Percentiles rank a stretch among this genome's conserved stretches.
These are phyloP conservation scores for Isichthys henryi DNA, from an alignment of 2,113 vertebrate genomes.

Conservation along the genomic window DNA sequence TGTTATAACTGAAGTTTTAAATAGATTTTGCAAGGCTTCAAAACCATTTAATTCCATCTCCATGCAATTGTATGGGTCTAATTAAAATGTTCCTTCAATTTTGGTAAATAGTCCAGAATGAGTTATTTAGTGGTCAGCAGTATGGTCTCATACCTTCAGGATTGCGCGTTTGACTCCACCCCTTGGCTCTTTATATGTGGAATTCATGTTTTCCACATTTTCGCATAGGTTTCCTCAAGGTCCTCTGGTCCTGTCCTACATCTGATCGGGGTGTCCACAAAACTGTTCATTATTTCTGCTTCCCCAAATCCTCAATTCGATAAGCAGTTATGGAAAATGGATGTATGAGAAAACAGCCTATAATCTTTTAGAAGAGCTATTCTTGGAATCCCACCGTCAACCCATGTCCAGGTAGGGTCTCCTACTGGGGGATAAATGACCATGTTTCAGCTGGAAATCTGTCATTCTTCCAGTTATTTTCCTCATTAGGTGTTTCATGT, in stretches of 20 bases:
- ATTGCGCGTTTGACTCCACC: background rate
- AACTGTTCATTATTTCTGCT: background rate
- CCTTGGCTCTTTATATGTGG: background rate
- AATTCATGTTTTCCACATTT: background rate
- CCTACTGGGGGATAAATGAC: background rate
- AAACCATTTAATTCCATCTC: background rate
- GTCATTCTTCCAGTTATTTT: background rate
- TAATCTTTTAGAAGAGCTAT: background rate
- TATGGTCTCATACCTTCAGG: background rate
- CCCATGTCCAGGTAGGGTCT: background rate
- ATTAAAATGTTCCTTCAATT: background rate
- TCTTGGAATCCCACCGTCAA: background rate
- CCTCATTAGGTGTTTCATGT: background rate
- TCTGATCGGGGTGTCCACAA: background rate
- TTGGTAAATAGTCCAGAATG: background rate
- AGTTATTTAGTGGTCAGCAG: background rate
- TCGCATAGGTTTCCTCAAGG: background rate
- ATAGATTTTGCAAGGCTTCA: background rate
- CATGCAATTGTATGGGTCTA: background rate
- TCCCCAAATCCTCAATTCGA: background rate
- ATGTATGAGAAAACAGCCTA: background rate
- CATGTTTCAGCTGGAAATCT: background rate
- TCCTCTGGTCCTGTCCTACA: background rate
- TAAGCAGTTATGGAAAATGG: background rate
- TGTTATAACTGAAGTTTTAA: background rate